Evolutionary conservation across 1,140 invertebrate genomes (phyloP).

Genomic region (Leptinotarsa lineolata): DNA sequence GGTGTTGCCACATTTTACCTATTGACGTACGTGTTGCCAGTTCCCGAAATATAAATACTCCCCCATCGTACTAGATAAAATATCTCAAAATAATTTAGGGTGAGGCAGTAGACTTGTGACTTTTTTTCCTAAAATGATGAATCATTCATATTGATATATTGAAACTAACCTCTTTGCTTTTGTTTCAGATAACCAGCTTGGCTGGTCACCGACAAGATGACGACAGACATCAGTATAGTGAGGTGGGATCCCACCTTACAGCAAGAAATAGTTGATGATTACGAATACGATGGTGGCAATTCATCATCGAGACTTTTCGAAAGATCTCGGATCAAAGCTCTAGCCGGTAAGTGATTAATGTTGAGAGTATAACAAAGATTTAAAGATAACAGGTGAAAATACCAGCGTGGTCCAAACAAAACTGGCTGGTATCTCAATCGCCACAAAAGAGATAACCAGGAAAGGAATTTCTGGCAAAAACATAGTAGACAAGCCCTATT

Average conservation of each 20-base stretch:
- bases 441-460: no score
- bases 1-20: no score
- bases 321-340: conserved; percentile 95
- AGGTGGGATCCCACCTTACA: conserved; percentile 90
- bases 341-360: conserved; percentile 77
- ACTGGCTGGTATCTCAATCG: no score
- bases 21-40: no score
- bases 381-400: no score
- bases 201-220: conserved; percentile 67
- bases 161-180: conserved; percentile 15
- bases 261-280: conserved; percentile 90
- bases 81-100: no score
- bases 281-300: conserved; percentile 99
- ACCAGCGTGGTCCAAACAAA: no score
- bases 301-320: conserved; percentile 98
- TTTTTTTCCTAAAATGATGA: neutral
- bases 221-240: conserved; percentile 95
- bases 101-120: neutral
- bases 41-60: no score
- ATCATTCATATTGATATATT: neutral
- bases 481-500: no score
- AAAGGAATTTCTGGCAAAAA: no score
- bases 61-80: no score
- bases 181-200: conserved; percentile 44
- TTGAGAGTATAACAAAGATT: no score